These are phyloP conservation scores for Bombyx mandarina DNA, from an alignment of 1,140 invertebrate genomes.

Conservation along the genomic window DNA sequence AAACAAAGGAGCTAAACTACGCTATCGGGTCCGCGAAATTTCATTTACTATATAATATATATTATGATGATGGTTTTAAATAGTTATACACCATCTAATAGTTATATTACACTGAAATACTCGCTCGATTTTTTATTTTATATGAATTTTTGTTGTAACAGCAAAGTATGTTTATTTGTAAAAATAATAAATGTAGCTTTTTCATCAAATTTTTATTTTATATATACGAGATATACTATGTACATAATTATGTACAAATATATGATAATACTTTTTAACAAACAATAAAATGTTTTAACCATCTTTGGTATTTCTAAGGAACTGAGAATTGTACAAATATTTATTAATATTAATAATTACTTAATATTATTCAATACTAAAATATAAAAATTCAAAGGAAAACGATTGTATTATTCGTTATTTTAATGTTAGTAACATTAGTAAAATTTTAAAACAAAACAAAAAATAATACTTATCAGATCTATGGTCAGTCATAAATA, in stretches of 20 bases:
- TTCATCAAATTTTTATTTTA: constrained; percentile 59
- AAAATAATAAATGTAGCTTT: constrained; percentile 16
- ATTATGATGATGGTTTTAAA: no score
- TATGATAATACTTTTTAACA: constrained; percentile 52
- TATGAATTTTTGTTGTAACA: constrained; percentile 22
- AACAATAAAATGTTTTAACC: constrained; percentile 1
- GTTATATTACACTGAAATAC: constrained; percentile 29
- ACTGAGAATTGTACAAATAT: constrained; percentile 56
- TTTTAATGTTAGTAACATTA: no score
- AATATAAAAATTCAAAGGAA: no score
- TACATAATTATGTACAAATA: constrained; percentile 55
- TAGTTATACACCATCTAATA: constrained; percentile 7
- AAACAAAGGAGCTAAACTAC: no score
- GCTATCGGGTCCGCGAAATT: no score
- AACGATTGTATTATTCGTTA: no score
- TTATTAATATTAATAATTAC: constrained; percentile 20
- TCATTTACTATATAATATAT: no score
- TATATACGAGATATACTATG: constrained; percentile 35
- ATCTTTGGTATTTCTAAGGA: no score
- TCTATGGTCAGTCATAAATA: no score
- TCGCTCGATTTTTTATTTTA: constrained; percentile 37
- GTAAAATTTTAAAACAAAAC: no score
- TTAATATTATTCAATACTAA: no score
- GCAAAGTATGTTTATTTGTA: constrained; percentile 4
- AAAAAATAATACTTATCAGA: no score